Conservation (phyloP, 2,113 vertebrate species). For the Pelusios castaneus region DNA sequence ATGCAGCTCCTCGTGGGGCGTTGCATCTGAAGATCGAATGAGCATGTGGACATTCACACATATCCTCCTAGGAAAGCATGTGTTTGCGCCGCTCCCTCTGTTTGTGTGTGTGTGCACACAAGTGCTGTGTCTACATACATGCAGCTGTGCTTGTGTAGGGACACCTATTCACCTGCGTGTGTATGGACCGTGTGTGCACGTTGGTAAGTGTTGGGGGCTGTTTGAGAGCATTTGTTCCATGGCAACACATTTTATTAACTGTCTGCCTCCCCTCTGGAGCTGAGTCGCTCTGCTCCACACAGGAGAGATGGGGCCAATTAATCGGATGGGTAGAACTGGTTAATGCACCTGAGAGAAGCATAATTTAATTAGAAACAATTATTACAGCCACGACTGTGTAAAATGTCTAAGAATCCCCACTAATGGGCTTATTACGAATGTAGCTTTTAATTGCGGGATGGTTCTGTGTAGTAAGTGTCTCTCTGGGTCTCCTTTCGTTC, state of each 20-base stretch:
- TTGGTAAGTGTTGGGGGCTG: rapidly evolving
- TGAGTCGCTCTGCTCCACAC: constrained; percentile 1
- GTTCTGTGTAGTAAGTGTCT: constrained; percentile 17
- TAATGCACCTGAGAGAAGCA: constrained; percentile 66
- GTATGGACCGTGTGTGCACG: rapidly evolving
- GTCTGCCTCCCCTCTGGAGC: constrained; percentile 31
- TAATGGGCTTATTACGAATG: constrained; percentile 45
- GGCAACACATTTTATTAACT: constrained; percentile 24
- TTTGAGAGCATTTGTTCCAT: background rate
- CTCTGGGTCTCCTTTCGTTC: constrained; percentile 24
- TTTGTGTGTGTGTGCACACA: too few species aligned
- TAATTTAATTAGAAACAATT: constrained; percentile 62
- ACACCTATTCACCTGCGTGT: background rate
- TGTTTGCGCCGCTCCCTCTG: background rate
- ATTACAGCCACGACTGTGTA: constrained; percentile 45
- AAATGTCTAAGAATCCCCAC: constrained; percentile 48
- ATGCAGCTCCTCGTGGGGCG: rapidly evolving
- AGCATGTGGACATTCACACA: background rate
- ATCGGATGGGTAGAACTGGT: constrained; percentile 53
- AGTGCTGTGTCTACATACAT: background rate
- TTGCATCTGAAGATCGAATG: background rate
- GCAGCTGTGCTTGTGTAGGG: rapidly evolving
- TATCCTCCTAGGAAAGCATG: background rate
- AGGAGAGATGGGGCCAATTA: constrained; percentile 49
- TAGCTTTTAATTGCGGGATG: constrained; percentile 39